phyloP scores from a whole-genome alignment of 2,888 invertebrate species.

The Adela reaumurella region DNA sequence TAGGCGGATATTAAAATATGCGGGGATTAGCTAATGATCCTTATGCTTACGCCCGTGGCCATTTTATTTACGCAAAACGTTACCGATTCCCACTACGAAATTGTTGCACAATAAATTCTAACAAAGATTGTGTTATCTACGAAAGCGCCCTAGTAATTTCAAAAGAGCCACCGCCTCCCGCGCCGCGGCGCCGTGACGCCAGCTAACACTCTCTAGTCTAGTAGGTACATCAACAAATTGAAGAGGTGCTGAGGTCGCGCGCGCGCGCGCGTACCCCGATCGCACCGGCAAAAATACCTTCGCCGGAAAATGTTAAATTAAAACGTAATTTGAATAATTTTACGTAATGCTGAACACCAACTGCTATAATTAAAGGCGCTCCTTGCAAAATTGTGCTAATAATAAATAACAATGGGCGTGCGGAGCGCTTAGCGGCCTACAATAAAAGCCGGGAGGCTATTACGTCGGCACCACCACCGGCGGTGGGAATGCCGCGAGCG shows the following conservation, averaged over 20 bases:
- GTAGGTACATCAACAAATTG: constrained; percentile 2
- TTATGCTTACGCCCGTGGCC: no score
- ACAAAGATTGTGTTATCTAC: no score
- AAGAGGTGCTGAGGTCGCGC: constrained; percentile 1
- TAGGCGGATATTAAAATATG: no score
- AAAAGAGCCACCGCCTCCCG: no score
- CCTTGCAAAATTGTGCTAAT: constrained; percentile 25
- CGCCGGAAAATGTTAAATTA: constrained; percentile 41
- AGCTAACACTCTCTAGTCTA: no score
- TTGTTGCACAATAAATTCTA: no score
- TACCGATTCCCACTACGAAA: no score
- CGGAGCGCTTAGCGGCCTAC: constrained; percentile 15
- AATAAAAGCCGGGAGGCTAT: not conserved
- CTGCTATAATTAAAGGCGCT: constrained; percentile 38
- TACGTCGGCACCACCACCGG: not conserved
- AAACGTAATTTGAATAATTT: constrained; percentile 47
- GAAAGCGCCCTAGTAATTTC: no score
- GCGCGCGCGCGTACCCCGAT: constrained; percentile 32
- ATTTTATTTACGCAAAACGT: no score
- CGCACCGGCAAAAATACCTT: constrained; percentile 36
- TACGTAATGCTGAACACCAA: constrained; percentile 43
- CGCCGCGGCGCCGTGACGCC: no score
- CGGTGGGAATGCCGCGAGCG: no score
- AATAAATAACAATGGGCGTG: constrained; percentile 18
- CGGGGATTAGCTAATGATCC: no score